A percentile compares a stretch with the other conserved stretches of the same genome.
phyloP scores from a whole-genome alignment of 2,797 vertebrate genomes.

The Botia almorhae region DNA sequence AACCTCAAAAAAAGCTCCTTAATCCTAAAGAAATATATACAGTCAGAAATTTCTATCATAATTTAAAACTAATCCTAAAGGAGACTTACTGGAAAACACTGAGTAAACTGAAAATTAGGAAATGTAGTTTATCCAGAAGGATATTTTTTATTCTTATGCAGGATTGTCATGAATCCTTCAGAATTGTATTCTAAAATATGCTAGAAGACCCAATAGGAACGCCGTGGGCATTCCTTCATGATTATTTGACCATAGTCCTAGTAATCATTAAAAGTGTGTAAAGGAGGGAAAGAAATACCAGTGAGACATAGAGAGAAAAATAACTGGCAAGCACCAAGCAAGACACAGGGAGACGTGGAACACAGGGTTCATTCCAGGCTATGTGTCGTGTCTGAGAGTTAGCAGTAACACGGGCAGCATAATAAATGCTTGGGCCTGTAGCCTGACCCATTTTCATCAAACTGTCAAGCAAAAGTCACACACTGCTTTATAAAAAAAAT shows the following conservation, averaged over 20 bases:
- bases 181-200: neutral
- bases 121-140: neutral
- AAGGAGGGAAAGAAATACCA: constrained; percentile 9
- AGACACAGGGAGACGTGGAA: constrained; percentile 51
- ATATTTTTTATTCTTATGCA: neutral
- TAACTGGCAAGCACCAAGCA: neutral
- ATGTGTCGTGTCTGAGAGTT: constrained; percentile 68
- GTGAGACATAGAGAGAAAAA: constrained; percentile 23
- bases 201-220: neutral
- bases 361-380: constrained; percentile 72
- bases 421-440: constrained; percentile 72
- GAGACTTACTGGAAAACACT: neutral
- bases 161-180: neutral
- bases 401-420: constrained; percentile 73
- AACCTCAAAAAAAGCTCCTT: neutral
- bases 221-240: neutral
- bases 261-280: neutral
- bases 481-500: constrained; percentile 46
- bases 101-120: neutral
- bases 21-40: neutral
- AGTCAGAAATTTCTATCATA: neutral
- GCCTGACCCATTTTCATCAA: constrained; percentile 81
- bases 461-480: constrained; percentile 76
- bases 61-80: neutral
- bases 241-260: neutral